Evolutionary conservation across 2,113 vertebrate species (phyloP), one percentile per base, ranked within the genome.

Genomic region (Argyrosomus japonicus): DNA sequence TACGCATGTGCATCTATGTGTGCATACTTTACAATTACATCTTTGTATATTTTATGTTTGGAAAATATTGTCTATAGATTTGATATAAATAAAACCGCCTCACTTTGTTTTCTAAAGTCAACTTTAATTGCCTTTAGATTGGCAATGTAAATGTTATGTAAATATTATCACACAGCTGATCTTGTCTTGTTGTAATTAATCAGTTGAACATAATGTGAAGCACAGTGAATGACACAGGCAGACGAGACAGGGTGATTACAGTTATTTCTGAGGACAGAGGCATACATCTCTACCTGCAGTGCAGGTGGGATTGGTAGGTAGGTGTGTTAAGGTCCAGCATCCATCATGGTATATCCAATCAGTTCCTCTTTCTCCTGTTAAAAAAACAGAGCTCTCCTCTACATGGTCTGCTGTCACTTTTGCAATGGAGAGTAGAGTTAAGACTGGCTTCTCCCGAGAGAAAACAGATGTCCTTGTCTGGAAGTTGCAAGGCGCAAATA

Each of bases 391-490:
- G 19, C 64, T 76, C 78, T 63, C 51, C 10, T 6, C 3, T 53
- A 50, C 61, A 68, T 67, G 67, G 27, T 73, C 50, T 62, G 27
- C 48, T n/a, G 9, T 83, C 68, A 78, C 36, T 77, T 77, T 64
- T 68, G 63, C 72, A 73, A 73, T 63, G 58, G 62, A 84, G 71
- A 64, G 19, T 40, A 60, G 78, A 75, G 76, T 81, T 57, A 77
- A 82, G 56, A 54, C 18, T 45, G 56, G 19, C 18, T 68, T 79
- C 68, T 86, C 85, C 71, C 85, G 63, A 60, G 79, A 90, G 79
- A 73, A 83, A 90, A 88, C 83, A 75, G 73, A 87, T 87, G 84
- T 88, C 82, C 86, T 87, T 90, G 88, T 87, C 70, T 77, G 47
- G 58, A 53, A 82, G 27, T 80, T 78, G 75, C 62, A 81, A 87